Conservation (phyloP, 1,140 invertebrate species). For the Prorops nasuta region DNA sequence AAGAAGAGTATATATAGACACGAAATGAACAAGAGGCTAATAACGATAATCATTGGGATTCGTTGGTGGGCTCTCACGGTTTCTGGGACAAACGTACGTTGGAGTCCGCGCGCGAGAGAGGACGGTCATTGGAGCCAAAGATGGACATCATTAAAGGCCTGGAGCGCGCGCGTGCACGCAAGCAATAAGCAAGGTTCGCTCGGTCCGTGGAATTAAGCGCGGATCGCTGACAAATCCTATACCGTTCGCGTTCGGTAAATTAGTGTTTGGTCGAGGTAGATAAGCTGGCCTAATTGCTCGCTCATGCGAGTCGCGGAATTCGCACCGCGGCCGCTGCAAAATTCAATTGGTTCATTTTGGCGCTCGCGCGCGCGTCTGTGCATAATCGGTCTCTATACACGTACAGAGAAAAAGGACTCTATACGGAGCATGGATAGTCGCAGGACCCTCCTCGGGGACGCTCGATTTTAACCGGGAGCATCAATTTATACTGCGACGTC, state of each 20-base stretch:
- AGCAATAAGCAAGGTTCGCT: not conserved
- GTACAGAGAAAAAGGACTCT: not conserved
- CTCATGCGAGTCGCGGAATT: not conserved
- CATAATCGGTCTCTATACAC: not conserved
- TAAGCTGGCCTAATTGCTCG: conserved; percentile 13
- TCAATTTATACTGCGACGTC: too few relatives aligned
- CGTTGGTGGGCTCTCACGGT: conserved; percentile 1
- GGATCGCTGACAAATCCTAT: conserved; percentile 16
- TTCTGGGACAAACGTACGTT: conserved; percentile 38
- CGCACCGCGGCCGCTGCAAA: not conserved
- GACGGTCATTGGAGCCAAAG: conserved; percentile 39
- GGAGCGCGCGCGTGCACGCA: not conserved
- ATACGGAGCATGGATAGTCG: not conserved
- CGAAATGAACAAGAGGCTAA: not conserved
- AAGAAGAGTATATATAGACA: conserved; percentile 6
- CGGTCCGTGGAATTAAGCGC: not conserved
- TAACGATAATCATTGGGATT: too few relatives aligned
- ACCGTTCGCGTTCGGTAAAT: conserved; percentile 9
- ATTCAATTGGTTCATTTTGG: not conserved
- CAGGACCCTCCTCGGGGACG: not conserved
- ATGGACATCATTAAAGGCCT: conserved; percentile 39
- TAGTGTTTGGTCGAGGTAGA: not conserved
- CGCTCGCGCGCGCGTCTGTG: not conserved
- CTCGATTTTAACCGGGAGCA: too few relatives aligned
- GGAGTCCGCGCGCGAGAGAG: conserved; percentile 7